Evolutionary conservation across 2,888 invertebrate species (phyloP).

Genomic region (Cerastis rubricosa): DNA sequence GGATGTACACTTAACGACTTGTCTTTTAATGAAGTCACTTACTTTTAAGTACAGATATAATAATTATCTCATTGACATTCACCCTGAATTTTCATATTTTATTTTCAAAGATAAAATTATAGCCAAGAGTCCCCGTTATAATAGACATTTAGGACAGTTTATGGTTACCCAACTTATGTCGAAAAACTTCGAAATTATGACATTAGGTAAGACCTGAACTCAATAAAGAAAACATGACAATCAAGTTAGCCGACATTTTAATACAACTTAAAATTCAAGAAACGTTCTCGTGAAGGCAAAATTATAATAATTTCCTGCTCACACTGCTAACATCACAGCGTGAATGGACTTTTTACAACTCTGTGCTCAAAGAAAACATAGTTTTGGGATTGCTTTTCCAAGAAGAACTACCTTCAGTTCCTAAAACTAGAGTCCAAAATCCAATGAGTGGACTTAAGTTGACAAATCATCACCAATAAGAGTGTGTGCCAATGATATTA

Average conservation of each 20-base stretch:
- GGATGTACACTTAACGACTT: not conserved
- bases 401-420: slow-evolving; percentile 52
- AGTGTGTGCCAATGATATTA: slow-evolving; percentile 88
- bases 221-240: slow-evolving; percentile 58
- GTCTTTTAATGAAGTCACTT: not conserved
- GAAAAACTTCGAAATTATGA: slow-evolving; percentile 48
- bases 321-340: slow-evolving; percentile 76
- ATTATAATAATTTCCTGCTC: slow-evolving; percentile 69
- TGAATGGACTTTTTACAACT: slow-evolving; percentile 81
- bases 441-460: slow-evolving; percentile 73
- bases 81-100: slow-evolving; percentile 14
- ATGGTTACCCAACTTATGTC: slow-evolving; percentile 30
- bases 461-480: slow-evolving; percentile 87
- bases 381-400: slow-evolving; percentile 35
- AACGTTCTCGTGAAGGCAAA: slow-evolving; percentile 61
- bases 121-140: not conserved
- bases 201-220: slow-evolving; percentile 48
- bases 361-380: slow-evolving; percentile 78
- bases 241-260: slow-evolving; percentile 55
- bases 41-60: not conserved
- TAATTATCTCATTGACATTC: slow-evolving; percentile 1
- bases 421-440: slow-evolving; percentile 65
- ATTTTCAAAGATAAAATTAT: not conserved
- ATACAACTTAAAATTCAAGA: slow-evolving; percentile 66
- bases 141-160: slow-evolving; percentile 18